phyloP scores from a whole-genome alignment of 1,140 invertebrate genomes.

The Anastrepha ludens region DNA sequence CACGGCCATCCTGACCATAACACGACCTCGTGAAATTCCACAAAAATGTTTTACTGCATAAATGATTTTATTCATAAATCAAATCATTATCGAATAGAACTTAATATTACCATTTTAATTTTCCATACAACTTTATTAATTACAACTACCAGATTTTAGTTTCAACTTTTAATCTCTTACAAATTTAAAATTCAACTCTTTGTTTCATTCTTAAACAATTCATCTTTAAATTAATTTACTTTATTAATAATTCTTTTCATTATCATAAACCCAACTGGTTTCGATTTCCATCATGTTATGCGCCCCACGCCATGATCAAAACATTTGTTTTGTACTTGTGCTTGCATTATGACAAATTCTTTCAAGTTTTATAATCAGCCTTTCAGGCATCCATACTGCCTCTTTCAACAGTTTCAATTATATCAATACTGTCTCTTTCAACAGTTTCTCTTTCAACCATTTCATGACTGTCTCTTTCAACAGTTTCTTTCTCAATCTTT shows the following conservation, averaged over 20 bases:
- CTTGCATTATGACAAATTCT: conserved; percentile 50
- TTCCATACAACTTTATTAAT: no score
- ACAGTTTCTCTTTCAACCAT: no score
- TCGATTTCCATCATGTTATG: neutral
- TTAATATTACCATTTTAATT: no score
- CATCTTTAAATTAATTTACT: neutral
- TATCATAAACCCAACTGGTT: neutral
- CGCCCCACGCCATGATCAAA: conserved; percentile 59
- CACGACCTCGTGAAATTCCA: conserved; percentile 58
- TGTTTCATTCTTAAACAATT: neutral
- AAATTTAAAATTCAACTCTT: neutral
- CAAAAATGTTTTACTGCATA: conserved; percentile 21
- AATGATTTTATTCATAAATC: neutral
- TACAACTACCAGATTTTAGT: no score
- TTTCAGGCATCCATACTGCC: neutral
- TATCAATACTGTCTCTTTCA: no score
- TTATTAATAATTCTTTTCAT: neutral
- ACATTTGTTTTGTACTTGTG: conserved; percentile 59
- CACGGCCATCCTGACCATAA: conserved; percentile 59
- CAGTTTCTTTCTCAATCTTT: no score
- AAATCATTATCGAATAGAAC: no score
- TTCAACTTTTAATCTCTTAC: no score
- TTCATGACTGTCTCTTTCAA: conserved; percentile 24
- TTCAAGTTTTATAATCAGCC: neutral
- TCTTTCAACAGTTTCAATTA: neutral